Percentiles rank a stretch among this genome's conserved stretches.
These are phyloP conservation scores for Mythimna ferrago DNA, from an alignment of 2,888 invertebrate species.

Conservation along the genomic window DNA sequence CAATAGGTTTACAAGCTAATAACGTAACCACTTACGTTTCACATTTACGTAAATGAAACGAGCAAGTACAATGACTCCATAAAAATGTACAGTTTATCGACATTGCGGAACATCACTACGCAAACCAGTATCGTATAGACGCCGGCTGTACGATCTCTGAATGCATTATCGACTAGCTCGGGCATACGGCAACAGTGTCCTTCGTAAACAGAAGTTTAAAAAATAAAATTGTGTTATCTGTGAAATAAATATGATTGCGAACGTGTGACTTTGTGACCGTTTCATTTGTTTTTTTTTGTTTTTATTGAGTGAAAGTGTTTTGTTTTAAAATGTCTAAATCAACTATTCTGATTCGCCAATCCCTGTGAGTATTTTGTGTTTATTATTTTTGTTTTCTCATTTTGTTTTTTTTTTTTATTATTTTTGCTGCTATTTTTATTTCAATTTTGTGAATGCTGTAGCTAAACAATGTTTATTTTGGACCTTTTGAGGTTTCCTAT, in stretches of 20 bases:
- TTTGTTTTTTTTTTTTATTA: background rate
- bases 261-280: conserved; percentile 56
- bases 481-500: background rate
- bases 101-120: conserved; percentile 69
- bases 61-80: conserved; percentile 19
- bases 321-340: conserved; percentile 72
- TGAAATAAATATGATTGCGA: conserved; percentile 51
- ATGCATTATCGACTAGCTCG: conserved; percentile 76
- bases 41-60: conserved; percentile 1
- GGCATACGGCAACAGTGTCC: conserved; percentile 65
- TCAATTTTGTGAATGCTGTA: background rate
- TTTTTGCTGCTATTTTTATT: background rate
- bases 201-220: conserved; percentile 49
- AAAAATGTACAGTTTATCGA: conserved; percentile 61
- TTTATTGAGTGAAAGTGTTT: conserved; percentile 58
- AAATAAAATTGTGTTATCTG: conserved; percentile 34
- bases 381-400: background rate
- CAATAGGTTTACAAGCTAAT: conserved; percentile 17
- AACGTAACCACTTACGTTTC: background rate
- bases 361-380: conserved; percentile 73
- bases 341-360: conserved; percentile 72
- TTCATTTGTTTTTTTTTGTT: conserved; percentile 36
- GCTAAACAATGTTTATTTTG: background rate
- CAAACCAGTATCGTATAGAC: conserved; percentile 69
- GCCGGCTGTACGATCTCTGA: conserved; percentile 70